Conservation (phyloP, 2,113 vertebrate genomes). For the Zosterops borbonicus region DNA sequence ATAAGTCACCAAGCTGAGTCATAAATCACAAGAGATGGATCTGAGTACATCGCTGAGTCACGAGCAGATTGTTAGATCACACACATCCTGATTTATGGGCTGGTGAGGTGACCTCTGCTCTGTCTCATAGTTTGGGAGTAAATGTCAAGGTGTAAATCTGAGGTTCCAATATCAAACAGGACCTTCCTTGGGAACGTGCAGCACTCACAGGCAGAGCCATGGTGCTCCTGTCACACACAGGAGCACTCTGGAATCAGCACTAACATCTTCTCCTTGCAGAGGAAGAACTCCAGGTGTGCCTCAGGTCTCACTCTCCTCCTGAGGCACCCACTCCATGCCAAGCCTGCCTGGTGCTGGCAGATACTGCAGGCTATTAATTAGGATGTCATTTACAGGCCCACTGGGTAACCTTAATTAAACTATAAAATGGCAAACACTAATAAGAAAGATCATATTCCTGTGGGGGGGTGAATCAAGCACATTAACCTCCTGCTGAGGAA, state of each 20-base stretch:
- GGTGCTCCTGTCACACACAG: neutral
- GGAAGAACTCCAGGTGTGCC: neutral
- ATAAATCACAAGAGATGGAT: slow-evolving; percentile 27
- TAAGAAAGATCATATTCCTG: slow-evolving; percentile 37
- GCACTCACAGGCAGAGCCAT: neutral
- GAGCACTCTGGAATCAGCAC: neutral
- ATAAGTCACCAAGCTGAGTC: slow-evolving; percentile 26
- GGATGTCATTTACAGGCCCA: slow-evolving; percentile 59
- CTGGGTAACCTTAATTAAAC: slow-evolving; percentile 64
- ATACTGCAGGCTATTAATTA: slow-evolving; percentile 50
- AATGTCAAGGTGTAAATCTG: neutral
- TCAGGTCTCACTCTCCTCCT: neutral
- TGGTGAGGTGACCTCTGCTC: neutral
- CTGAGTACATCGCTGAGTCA: neutral
- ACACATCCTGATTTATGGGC: neutral
- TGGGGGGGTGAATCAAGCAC: neutral
- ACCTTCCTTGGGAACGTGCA: neutral
- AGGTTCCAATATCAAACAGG: neutral
- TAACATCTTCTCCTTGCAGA: accelerated
- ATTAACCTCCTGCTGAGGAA: slow-evolving; percentile 30
- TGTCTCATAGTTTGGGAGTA: neutral
- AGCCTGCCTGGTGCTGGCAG: neutral
- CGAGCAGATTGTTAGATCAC: neutral
- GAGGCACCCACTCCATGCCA: neutral
- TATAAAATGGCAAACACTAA: slow-evolving; percentile 45